These are phyloP conservation scores for Zaprionus ghesquierei DNA, from an alignment of 1,140 invertebrate species.

Conservation along the genomic window DNA sequence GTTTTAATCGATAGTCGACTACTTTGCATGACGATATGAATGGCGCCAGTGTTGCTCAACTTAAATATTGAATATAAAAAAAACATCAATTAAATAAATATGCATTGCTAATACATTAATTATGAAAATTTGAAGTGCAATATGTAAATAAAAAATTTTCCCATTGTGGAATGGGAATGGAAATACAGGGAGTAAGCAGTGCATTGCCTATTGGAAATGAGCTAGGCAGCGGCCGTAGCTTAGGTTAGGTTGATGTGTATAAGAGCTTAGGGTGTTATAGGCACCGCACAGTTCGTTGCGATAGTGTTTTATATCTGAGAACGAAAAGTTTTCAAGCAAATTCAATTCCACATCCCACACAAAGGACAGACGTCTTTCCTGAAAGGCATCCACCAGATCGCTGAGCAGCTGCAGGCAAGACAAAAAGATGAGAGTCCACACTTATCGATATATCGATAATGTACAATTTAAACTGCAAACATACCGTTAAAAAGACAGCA, in stretches of 20 bases:
- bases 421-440: background rate
- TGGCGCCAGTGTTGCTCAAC: background rate
- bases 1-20: background rate
- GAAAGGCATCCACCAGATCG: slow-evolving; percentile 28
- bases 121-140: background rate
- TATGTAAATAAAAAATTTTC: background rate
- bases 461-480: background rate
- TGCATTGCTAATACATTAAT: background rate
- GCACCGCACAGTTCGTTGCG: background rate
- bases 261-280: background rate
- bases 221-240: background rate
- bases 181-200: background rate
- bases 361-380: slow-evolving; percentile 3
- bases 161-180: background rate
- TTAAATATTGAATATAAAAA: background rate
- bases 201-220: slow-evolving; percentile 30
- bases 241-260: background rate
- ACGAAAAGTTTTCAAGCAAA: slow-evolving; percentile 33
- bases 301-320: background rate
- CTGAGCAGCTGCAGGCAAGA: slow-evolving; percentile 32
- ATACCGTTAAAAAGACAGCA: slow-evolving; percentile 11
- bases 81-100: background rate
- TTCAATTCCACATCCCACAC: slow-evolving; percentile 19
- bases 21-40: background rate
- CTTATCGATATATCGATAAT: background rate